phyloP scores from a whole-genome alignment of 2,113 vertebrate species.

The Hepsetus odoe region DNA sequence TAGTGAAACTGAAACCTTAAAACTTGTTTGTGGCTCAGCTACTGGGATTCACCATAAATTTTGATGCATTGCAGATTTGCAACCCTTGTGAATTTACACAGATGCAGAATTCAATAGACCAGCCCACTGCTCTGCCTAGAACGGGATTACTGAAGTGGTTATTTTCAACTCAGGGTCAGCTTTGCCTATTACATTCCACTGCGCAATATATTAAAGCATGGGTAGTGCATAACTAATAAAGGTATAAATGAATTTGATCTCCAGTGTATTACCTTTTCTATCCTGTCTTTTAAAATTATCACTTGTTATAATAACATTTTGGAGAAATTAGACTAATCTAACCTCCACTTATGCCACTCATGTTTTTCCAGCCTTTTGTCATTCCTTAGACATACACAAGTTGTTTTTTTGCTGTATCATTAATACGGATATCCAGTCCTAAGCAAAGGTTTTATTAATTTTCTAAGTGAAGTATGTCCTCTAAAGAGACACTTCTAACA shows the following conservation, averaged over 20 bases:
- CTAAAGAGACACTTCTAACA: too few relatives aligned
- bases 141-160: slow-evolving; percentile 36
- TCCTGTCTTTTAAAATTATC: too few relatives aligned
- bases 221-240: neutral
- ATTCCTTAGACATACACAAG: too few relatives aligned
- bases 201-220: slow-evolving; percentile 14
- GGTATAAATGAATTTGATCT: neutral
- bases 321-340: too few relatives aligned
- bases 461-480: too few relatives aligned
- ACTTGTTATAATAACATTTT: too few relatives aligned
- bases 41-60: neutral
- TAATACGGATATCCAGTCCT: too few relatives aligned
- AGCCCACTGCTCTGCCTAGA: slow-evolving; percentile 14
- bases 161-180: slow-evolving; percentile 20
- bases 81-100: slow-evolving; percentile 26
- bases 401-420: too few relatives aligned
- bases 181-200: slow-evolving; percentile 17
- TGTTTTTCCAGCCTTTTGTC: too few relatives aligned
- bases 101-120: slow-evolving; percentile 35
- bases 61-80: slow-evolving; percentile 22
- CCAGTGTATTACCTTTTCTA: too few relatives aligned
- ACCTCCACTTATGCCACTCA: too few relatives aligned
- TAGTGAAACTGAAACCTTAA: neutral
- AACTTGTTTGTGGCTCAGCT: neutral
- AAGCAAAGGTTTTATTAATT: too few relatives aligned